Evolutionary conservation across 2,888 invertebrate genomes (phyloP), one percentile per base, ranked within the genome.

Genomic region (Nebria brevicollis): DNA sequence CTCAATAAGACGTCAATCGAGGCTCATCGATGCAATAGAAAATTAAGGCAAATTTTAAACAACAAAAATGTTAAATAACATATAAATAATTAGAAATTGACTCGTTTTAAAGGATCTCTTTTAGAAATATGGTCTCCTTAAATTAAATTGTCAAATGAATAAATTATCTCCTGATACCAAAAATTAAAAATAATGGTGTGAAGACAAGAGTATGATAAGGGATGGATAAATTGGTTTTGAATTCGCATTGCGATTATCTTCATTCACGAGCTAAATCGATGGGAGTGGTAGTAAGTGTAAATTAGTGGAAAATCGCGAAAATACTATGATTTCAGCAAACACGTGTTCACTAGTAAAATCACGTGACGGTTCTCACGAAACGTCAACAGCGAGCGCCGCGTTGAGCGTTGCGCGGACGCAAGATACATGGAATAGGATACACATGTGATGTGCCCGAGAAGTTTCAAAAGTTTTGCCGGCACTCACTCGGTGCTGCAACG

Each of bases 391-490:
- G 26, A 3, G n/a, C 15, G 20, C 66, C 66, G n/a, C 15, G 4
- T 65, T 11, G 15, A 25, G 20, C 1, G 6, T 4, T 25, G 75
- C 75, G 80, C 80, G 75, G 75, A n/a, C 11, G 72, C 80, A 80
- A 75, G 80, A 68, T 34, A 80, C 72, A 70, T 75, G 72, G 75
- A 80, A 75, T 54, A 75, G 66, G 75, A 80, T 75, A 54, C 80
- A 80, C 80, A 80, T 80, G 80, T 80, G 80, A 80, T 80, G 78
- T 75, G 74, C 79, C 79, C 75, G 75, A 43, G 75, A 80, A 80
- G 75, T 80, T 80, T 80, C 34, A 80, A 80, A 80, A 80, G 80
- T 80, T 80, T 80, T 80, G 75, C 80, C 75, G 80, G 80, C 80
- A 80, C 66, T 80, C 80, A 72, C 73, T 80, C 80, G 75, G 73